Evolutionary conservation across 2,797 vertebrate species (phyloP).

Genomic region (Anolis apletophallus): DNA sequence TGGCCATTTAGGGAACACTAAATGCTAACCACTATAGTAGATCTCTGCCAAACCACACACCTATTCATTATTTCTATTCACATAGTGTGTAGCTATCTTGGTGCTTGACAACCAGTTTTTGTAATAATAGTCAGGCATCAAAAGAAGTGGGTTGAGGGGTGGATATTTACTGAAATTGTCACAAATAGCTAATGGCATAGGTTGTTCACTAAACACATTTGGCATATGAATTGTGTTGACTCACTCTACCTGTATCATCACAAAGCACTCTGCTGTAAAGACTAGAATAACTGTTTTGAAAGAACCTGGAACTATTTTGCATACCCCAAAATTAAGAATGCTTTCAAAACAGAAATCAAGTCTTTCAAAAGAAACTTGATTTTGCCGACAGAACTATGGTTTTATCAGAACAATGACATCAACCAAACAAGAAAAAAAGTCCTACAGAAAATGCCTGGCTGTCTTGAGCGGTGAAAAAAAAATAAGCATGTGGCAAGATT

Average conservation of each 20-base stretch:
- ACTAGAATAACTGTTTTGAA: no score
- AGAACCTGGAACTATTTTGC: neutral
- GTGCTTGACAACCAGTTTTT: neutral
- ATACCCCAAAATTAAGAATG: neutral
- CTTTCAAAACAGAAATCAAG: neutral
- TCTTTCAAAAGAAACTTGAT: neutral
- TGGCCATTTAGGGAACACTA: no score
- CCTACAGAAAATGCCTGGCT: conserved; percentile 1
- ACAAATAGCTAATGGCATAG: neutral
- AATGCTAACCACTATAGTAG: no score
- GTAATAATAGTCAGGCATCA: neutral
- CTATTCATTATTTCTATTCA: neutral
- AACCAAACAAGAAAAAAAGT: neutral
- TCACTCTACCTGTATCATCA: neutral
- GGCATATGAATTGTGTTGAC: neutral
- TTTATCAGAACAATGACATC: neutral
- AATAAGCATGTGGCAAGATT: conserved; percentile 3
- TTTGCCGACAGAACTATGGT: neutral
- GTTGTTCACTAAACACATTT: neutral
- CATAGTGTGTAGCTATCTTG: neutral
- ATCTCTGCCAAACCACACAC: no score
- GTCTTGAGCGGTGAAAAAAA: neutral
- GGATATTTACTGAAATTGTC: neutral
- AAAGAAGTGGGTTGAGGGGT: neutral
- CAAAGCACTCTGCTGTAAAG: neutral